A percentile compares a stretch with the other conserved stretches of the same genome.
Conservation (phyloP, 2,113 vertebrate species). For the Pleuronectes platessa region DNA sequence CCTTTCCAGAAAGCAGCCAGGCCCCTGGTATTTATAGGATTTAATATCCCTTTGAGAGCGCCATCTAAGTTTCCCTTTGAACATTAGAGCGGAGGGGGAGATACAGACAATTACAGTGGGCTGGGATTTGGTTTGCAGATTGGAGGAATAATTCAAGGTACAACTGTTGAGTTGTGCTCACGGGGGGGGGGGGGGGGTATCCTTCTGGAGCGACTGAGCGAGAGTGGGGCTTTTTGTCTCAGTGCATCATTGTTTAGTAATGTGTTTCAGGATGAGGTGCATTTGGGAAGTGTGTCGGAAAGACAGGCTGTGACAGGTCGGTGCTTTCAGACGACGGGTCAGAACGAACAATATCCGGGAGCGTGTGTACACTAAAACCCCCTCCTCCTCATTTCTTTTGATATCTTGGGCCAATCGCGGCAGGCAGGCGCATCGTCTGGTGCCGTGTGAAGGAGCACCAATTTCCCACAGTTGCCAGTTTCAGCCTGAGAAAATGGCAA, state of each 20-base stretch:
- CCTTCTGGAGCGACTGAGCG: neutral
- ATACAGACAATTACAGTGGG: constrained; percentile 22
- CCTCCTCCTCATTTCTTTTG: constrained; percentile 10
- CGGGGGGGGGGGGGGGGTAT: neutral
- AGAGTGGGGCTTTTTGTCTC: constrained; percentile 27
- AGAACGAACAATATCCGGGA: constrained; percentile 22
- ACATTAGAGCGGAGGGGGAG: neutral
- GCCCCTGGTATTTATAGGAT: constrained; percentile 46
- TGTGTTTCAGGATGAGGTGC: constrained; percentile 22
- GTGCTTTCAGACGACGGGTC: constrained; percentile 24
- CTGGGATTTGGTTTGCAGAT: constrained; percentile 55
- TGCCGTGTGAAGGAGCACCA: constrained; percentile 3
- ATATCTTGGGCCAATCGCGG: constrained; percentile 2
- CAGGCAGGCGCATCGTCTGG: constrained; percentile 26
- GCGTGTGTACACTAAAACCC: neutral
- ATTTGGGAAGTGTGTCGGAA: constrained; percentile 34
- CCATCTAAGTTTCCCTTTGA: constrained; percentile 52
- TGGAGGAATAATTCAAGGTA: constrained; percentile 44
- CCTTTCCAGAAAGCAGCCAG: constrained; percentile 50
- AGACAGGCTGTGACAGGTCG: constrained; percentile 31
- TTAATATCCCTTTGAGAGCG: constrained; percentile 52
- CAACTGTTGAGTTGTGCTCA: constrained; percentile 33
- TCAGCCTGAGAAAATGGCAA: constrained; percentile 39
- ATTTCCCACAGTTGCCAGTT: constrained; percentile 15
- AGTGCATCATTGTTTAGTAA: constrained; percentile 32